A percentile compares a stretch with the other conserved stretches of the same genome.
Conservation (phyloP, 2,888 invertebrate species). For the Cephonodes hylas region DNA sequence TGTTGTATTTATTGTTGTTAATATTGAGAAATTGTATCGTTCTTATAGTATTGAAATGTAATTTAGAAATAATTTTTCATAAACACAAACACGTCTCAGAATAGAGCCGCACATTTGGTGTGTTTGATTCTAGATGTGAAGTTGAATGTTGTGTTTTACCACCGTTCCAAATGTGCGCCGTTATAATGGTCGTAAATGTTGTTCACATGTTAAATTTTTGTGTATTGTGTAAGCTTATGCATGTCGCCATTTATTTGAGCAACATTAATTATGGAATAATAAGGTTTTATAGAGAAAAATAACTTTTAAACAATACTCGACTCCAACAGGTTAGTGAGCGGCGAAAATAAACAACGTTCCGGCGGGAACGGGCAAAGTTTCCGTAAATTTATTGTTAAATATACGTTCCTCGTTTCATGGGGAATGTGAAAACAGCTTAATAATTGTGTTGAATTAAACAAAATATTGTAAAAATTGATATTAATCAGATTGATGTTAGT, state of each 20-base stretch:
- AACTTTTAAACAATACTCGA: neutral
- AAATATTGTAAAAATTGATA: neutral
- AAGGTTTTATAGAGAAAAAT: neutral
- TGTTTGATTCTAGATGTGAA: no score
- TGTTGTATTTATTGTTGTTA: no score
- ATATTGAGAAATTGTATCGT: no score
- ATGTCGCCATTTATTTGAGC: neutral
- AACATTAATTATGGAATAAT: neutral
- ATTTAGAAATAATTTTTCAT: no score
- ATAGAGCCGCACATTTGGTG: no score
- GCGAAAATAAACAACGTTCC: neutral
- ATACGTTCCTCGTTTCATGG: neutral
- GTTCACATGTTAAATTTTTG: neutral
- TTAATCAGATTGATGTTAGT: neutral
- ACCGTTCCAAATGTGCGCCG: neutral
- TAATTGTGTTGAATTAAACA: neutral
- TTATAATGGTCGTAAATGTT: neutral
- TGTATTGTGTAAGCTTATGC: neutral
- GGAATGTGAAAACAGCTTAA: neutral
- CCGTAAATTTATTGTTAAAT: neutral
- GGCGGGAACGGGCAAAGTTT: neutral
- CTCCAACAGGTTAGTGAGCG: neutral
- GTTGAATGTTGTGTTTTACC: neutral
- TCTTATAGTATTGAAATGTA: no score
- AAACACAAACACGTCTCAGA: no score